Evolutionary conservation across 2,888 invertebrate genomes (phyloP), one percentile per base, ranked within the genome.

Genomic region (Hymenopus coronatus): DNA sequence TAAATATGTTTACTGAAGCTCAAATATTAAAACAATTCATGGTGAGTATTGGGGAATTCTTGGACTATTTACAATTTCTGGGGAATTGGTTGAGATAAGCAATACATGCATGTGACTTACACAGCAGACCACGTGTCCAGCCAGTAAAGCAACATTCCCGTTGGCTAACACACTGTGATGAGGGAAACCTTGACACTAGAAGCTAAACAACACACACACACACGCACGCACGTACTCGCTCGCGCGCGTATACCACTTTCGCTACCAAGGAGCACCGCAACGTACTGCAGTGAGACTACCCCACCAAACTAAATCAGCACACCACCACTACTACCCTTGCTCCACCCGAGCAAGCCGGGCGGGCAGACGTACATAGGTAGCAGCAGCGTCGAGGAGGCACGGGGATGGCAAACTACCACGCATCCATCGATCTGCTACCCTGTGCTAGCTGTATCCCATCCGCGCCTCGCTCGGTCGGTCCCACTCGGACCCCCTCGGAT

Each of bases 381-480:
- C 54, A 70, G 54, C 54, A 70, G 54, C 54, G 54, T 70, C 54
- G 54, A 70, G 54, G 54, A 70, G 54, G 54, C 25, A 70, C 54
- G 54, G 54, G 54, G 54, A 70, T 70, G 54, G 54, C 54, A 70
- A 70, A 70, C 54, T 20, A 70, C 28, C 86, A 86, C 86, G 86
- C 54, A 86, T 86, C 86, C 86, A 86, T 86, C 86, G 86, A 86
- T 86, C 81, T 25, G 46, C 85, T n/a, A 70, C 54, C 54, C 54
- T 70, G 40, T 28, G 20, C 81, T 86, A n/a, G 70, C 40, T 86
- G 70, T 28, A 81, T 30, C 54, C 86, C 40, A 28, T 30, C 54
- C 86, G 81, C 86, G 28, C 28, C 20, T 86, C 86, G 28, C 15
- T 86, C 86, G 86, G 86, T 86, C 86, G 86, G 86, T 9, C 40